Conservation (phyloP, 2,888 invertebrate genomes). For the Platerodrilus igneus region DNA sequence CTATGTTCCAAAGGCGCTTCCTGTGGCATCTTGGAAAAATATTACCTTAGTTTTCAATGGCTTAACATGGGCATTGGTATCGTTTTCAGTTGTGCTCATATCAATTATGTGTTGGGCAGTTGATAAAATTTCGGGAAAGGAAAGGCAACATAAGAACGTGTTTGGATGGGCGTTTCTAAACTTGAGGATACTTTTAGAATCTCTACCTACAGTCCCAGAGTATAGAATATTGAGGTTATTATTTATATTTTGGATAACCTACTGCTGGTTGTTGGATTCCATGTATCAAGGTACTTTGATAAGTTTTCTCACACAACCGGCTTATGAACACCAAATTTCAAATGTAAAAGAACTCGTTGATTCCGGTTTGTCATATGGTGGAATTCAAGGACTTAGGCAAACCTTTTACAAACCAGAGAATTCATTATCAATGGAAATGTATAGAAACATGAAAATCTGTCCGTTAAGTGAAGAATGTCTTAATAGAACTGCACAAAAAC, state of each 20-base stretch:
- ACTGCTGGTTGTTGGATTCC: constrained; percentile 52
- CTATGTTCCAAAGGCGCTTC: constrained; percentile 51
- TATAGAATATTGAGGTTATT: too few relatives aligned
- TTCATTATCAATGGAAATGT: too few relatives aligned
- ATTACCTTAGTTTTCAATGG: constrained; percentile 50
- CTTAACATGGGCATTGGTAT: constrained; percentile 50
- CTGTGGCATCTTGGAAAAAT: constrained; percentile 51
- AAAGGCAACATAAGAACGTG: too few relatives aligned
- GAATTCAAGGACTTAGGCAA: too few relatives aligned
- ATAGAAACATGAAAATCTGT: not conserved
- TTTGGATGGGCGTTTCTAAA: constrained; percentile 49
- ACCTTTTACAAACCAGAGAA: too few relatives aligned
- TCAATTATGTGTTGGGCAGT: not conserved
- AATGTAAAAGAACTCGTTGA: constrained; percentile 51
- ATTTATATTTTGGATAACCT: constrained; percentile 52
- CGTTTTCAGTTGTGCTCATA: constrained; percentile 33
- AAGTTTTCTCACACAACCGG: constrained; percentile 53
- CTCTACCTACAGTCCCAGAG: too few relatives aligned
- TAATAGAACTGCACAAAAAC: constrained; percentile 24
- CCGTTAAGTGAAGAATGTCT: constrained; percentile 25
- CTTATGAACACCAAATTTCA: constrained; percentile 53
- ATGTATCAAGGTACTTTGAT: constrained; percentile 58
- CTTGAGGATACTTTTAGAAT: too few relatives aligned
- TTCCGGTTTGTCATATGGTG: constrained; percentile 48
- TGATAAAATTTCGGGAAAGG: too few relatives aligned